phyloP scores from a whole-genome alignment of 2,888 invertebrate species.

The Cheilosia variabilis region DNA sequence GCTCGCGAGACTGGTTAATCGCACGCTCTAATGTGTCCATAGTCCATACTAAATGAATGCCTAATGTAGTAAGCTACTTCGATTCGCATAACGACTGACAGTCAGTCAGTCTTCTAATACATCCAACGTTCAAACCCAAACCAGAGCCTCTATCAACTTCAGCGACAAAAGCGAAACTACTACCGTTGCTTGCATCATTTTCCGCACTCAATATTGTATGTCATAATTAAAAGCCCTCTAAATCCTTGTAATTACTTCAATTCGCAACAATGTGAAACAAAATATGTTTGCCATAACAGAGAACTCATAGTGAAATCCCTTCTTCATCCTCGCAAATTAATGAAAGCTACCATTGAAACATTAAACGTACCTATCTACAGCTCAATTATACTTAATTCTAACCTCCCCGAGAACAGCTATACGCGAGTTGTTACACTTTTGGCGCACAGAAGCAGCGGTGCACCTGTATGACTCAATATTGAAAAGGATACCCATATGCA shows the following conservation, averaged over 20 bases:
- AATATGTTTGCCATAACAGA: constrained; percentile 56
- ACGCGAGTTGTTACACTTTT: neutral
- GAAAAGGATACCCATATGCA: constrained; percentile 66
- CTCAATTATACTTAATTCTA: constrained; percentile 71
- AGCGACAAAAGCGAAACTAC: too few relatives aligned
- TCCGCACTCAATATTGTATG: constrained; percentile 42
- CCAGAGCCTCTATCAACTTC: too few relatives aligned
- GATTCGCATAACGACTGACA: too few relatives aligned
- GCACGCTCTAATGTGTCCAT: too few relatives aligned
- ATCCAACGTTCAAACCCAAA: too few relatives aligned
- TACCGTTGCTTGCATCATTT: constrained; percentile 12
- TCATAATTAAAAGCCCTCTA: constrained; percentile 62
- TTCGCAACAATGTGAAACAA: constrained; percentile 51
- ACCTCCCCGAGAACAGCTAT: constrained; percentile 26
- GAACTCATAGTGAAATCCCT: neutral
- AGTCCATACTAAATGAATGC: too few relatives aligned
- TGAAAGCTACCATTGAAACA: constrained; percentile 73
- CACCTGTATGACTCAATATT: constrained; percentile 66
- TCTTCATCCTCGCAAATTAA: constrained; percentile 60
- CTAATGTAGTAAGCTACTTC: too few relatives aligned
- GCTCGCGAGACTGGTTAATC: too few relatives aligned
- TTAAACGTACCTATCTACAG: constrained; percentile 74
- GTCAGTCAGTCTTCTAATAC: too few relatives aligned
- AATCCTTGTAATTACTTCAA: constrained; percentile 70
- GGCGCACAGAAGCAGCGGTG: constrained; percentile 1